Percentiles rank a stretch among this genome's conserved stretches.
Evolutionary conservation across 2,888 invertebrate genomes (phyloP).

Genomic region (Phyllotreta cruciferae): DNA sequence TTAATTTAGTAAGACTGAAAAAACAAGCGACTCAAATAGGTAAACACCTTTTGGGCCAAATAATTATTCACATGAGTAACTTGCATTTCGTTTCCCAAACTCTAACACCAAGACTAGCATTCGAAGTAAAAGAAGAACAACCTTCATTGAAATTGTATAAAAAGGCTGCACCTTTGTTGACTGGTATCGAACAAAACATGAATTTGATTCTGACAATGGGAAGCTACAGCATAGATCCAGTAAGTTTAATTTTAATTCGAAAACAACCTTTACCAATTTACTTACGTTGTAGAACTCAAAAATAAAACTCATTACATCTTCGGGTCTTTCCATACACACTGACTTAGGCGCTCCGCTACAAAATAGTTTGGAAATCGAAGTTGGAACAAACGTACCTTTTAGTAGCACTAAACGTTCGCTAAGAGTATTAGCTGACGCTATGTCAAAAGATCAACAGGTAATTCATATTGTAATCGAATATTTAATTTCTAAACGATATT

Average conservation of each 20-base stretch:
- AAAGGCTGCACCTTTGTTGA: slow-evolving; percentile 74
- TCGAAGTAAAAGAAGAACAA: slow-evolving; percentile 60
- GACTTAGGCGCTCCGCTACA: slow-evolving; percentile 57
- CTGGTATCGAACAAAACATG: slow-evolving; percentile 82
- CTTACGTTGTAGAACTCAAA: slow-evolving; percentile 63
- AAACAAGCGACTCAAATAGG: slow-evolving; percentile 72
- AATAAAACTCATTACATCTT: slow-evolving; percentile 70
- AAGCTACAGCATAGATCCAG: slow-evolving; percentile 75
- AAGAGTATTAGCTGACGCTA: slow-evolving; percentile 75
- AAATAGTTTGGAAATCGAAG: slow-evolving; percentile 61
- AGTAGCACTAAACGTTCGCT: slow-evolving; percentile 58
- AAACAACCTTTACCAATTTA: not conserved
- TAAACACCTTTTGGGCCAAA: slow-evolving; percentile 74
- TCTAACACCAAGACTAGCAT: slow-evolving; percentile 63
- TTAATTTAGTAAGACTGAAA: slow-evolving; percentile 69
- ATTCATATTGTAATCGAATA: slow-evolving; percentile 27
- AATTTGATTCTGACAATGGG: slow-evolving; percentile 79
- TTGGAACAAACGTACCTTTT: slow-evolving; percentile 53
- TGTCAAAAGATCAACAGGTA: slow-evolving; percentile 67
- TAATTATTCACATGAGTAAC: slow-evolving; percentile 70
- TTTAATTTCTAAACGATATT: slow-evolving; percentile 33
- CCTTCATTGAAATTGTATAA: slow-evolving; percentile 62
- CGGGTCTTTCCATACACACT: slow-evolving; percentile 70
- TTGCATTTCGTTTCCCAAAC: slow-evolving; percentile 76
- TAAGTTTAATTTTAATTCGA: slow-evolving; percentile 56